Evolutionary conservation across 2,113 vertebrate genomes (phyloP), one percentile per base, ranked within the genome.

Genomic region (Corydoras sp.): DNA sequence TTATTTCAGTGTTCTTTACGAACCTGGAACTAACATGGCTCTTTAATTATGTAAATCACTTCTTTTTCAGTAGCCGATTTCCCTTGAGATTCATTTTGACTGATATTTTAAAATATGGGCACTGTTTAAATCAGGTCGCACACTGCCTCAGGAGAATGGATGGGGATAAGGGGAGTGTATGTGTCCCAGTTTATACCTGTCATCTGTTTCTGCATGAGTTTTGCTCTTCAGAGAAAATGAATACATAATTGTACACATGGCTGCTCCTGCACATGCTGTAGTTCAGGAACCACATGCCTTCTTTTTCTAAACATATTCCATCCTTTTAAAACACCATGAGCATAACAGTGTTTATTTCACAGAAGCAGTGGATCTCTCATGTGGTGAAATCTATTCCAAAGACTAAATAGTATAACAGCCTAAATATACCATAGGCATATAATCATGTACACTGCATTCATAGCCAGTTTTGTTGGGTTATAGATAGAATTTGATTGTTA

Each of bases 171-270:
- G 50, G 43, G 70, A 10, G 14, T 58, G 30, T 6, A 13, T 62
- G 24, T 68, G 78, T 76, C 77, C 79, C 68, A 81, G 73, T 80
- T 81, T 72, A 58, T 58, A 71, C 58, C 58, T 10, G 66, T 74
- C 58, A 50, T 71, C 29, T 18, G 14, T 18, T 54, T 35, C 53
- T 29, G 65, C 51, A 71, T 65, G 35, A 67, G 59, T 6, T 32
- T 48, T 53, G 66, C 68, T 12, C 1, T 64, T 50, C 53, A 73
- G 56, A 59, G 67, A 58, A 61, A 65, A 15, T 69, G 69, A 18
- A 67, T 43, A 43, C 35, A 43, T 43, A 74, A 53, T 53, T 53
- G 51, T 32, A 62, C 68, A 4, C 68, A 68, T 29, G 55, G 10
- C 62, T 65, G 51, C 43, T 67, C 56, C 10, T 7, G 8, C 15